Conservation (phyloP, 2,113 vertebrate genomes). For the Hydropotes inermis region DNA sequence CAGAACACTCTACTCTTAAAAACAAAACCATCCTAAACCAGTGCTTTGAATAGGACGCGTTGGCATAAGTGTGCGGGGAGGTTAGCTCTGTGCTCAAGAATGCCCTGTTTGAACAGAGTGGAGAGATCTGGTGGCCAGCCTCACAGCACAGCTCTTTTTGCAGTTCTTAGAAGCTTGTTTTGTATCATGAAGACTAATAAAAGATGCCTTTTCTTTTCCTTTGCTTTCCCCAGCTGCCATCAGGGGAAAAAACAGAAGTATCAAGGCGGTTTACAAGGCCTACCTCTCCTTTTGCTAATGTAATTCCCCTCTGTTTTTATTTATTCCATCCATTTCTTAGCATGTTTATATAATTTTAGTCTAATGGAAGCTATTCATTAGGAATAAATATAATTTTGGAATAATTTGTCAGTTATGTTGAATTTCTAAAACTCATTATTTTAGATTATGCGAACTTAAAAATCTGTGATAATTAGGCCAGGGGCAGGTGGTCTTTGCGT, state of each 20-base stretch:
- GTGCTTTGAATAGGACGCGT: neutral
- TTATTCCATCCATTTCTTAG: neutral
- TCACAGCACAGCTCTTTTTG: neutral
- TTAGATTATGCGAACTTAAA: neutral
- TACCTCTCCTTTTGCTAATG: neutral
- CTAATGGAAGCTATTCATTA: neutral
- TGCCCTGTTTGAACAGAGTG: neutral
- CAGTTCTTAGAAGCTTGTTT: neutral
- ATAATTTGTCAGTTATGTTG: neutral
- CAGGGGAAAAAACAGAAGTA: neutral
- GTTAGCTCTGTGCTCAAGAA: neutral
- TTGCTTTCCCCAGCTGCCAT: neutral
- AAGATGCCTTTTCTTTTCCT: neutral
- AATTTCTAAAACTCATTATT: slow-evolving; percentile 2
- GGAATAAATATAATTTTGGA: slow-evolving; percentile 6
- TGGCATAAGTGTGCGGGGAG: neutral
- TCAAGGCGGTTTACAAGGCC: neutral
- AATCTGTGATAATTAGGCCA: neutral
- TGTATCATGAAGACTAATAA: neutral
- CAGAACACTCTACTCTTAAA: neutral
- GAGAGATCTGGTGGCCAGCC: neutral
- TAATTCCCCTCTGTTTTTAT: neutral
- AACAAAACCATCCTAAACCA: too few relatives aligned
- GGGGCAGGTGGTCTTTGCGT: neutral
- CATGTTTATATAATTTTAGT: neutral